phyloP scores from a whole-genome alignment of 2,113 vertebrate species.

The Mesembrinibis cayennensis region DNA sequence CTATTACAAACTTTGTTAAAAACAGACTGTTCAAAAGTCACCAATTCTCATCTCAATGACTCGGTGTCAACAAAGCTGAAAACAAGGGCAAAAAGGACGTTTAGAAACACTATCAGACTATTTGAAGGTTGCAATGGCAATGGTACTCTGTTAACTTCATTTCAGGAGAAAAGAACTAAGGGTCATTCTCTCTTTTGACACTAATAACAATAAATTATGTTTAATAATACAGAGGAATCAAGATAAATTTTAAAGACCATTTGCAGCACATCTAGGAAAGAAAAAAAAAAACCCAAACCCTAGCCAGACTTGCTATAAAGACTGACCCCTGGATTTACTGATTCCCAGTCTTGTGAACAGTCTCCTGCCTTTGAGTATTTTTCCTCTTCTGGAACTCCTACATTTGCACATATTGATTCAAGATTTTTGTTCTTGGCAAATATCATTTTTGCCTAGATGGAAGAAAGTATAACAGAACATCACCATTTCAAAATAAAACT shows the following conservation, averaged over 20 bases:
- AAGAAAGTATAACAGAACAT: background rate
- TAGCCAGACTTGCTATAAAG: background rate
- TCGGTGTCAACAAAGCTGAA: background rate
- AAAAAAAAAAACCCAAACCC: background rate
- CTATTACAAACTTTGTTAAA: background rate
- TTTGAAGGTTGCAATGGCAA: background rate
- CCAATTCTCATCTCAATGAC: background rate
- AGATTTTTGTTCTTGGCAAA: background rate
- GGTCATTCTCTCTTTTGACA: background rate
- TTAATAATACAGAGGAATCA: background rate
- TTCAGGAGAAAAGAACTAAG: background rate
- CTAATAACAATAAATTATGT: background rate
- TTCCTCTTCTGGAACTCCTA: background rate
- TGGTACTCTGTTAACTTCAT: background rate
- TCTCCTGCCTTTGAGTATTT: background rate
- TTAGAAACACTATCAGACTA: background rate
- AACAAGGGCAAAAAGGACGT: background rate
- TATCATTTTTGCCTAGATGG: background rate
- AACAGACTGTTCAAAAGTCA: constrained; percentile 11
- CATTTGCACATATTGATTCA: background rate
- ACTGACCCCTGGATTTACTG: background rate
- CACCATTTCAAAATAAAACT: background rate
- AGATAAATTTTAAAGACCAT: background rate
- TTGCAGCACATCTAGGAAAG: background rate
- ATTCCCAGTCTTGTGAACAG: background rate